Base-by-base conservation (phyloP, 2,113 vertebrate genomes). In the Numida meleagris region DNA sequence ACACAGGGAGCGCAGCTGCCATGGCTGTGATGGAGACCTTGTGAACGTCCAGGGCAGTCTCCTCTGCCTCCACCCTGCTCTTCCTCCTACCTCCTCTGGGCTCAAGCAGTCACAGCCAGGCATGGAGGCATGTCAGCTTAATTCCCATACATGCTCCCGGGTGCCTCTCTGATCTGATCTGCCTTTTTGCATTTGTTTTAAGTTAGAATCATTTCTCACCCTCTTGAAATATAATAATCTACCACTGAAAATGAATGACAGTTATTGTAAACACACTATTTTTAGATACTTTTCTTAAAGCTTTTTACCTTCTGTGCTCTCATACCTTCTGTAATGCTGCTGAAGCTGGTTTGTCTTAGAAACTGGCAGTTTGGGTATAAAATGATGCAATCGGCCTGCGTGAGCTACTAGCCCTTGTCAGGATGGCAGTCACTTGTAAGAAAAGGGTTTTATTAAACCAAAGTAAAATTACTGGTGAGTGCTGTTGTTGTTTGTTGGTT, bases 131-230 rank as follows among this genome's bases (percentile, higher is more conserved):
- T 48, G 53, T 74, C 92, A 93, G 20, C 43, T 70, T 88, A 14
- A 89, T 80, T 85, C 80, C 75, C 67, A 16, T 77, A 48, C 14
- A 18, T 38, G 36, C 67, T 87, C 67, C 79, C 84, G 58, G 29
- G n/a, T 55, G 43, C 65, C 45, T 82, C 45, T 70, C 51, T 93
- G 73, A 80, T 88, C 68, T 88, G 27, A 63, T 84, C 68, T 91
- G 79, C 87, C n/a, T 77, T 82, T 93, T 90, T 90, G 77, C 23
- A 25, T 96, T 93, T 94, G 74, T 77, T 86, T 74, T 70, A 92
- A 70, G 48, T 77, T 92, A 90, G 62, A 55, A 65, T 79, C 58
- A 74, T 77, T 91, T 92, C 76, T 84, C 36, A 65, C 50, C 19
- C 50, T 89, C 45, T 24, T 88, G 72, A 82, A 88, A 89, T 80